Conservation (phyloP, 2,888 invertebrate species). For the Nephrotoma appendiculata region DNA sequence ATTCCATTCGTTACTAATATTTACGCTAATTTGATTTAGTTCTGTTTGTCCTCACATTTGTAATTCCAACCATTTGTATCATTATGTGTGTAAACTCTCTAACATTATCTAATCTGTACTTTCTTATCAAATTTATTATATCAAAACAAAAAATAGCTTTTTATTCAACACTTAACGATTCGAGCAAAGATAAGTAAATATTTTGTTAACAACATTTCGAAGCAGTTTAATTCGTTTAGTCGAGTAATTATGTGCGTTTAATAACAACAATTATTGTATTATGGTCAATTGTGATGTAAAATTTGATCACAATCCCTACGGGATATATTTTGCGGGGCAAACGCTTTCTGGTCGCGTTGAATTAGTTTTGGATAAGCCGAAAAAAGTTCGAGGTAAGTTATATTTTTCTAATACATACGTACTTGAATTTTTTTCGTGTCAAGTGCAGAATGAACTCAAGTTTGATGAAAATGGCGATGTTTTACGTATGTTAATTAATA, state of each 20-base stretch:
- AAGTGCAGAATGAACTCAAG: neutral
- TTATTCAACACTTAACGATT: neutral
- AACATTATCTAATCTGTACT: neutral
- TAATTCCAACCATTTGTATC: neutral
- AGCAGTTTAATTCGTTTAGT: neutral
- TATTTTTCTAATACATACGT: neutral
- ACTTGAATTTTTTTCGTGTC: neutral
- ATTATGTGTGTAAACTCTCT: neutral
- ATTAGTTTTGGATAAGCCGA: conserved; percentile 23
- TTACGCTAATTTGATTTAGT: neutral
- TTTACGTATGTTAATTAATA: neutral
- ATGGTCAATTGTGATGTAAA: conserved; percentile 14
- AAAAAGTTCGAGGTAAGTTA: conserved; percentile 25
- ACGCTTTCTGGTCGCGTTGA: conserved; percentile 24
- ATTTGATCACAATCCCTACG: conserved; percentile 23
- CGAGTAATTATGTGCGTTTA: neutral
- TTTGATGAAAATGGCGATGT: neutral
- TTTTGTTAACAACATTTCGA: neutral
- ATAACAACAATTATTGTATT: neutral
- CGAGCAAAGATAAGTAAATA: neutral
- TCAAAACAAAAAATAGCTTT: neutral
- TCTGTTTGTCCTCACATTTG: neutral
- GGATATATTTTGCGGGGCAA: conserved; percentile 26
- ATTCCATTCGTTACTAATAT: neutral
- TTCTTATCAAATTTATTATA: neutral